phyloP scores from a whole-genome alignment of 2,888 invertebrate genomes.

The Synanthedon andrenaeformis region DNA sequence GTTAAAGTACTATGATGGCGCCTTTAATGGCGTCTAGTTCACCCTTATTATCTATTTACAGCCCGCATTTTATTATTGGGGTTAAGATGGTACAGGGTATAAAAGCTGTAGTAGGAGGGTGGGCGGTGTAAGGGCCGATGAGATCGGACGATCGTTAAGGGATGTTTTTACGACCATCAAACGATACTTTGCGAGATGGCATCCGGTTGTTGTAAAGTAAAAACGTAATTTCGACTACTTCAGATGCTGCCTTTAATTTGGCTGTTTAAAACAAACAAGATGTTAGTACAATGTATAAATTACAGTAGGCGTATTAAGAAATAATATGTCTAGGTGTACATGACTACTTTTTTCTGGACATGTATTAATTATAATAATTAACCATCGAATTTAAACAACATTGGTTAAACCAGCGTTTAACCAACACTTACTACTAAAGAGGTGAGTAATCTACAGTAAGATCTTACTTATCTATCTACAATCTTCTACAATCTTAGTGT shows the following conservation, averaged over 20 bases:
- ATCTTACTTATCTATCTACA: too few relatives aligned
- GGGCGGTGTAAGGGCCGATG: slow-evolving; percentile 41
- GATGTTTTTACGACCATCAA: slow-evolving; percentile 68
- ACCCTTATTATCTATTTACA: slow-evolving; percentile 69
- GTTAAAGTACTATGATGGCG: slow-evolving; percentile 48
- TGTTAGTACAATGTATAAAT: too few relatives aligned
- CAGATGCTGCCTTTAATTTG: slow-evolving; percentile 11
- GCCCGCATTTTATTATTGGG: slow-evolving; percentile 70
- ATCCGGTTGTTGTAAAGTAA: slow-evolving; percentile 54
- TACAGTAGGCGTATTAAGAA: too few relatives aligned
- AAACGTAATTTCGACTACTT: slow-evolving; percentile 32
- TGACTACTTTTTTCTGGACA: too few relatives aligned
- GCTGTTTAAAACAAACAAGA: too few relatives aligned
- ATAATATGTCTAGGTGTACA: too few relatives aligned
- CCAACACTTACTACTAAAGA: too few relatives aligned
- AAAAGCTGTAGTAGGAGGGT: slow-evolving; percentile 31
- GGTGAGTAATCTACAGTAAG: too few relatives aligned
- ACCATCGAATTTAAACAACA: too few relatives aligned
- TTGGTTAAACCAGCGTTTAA: too few relatives aligned
- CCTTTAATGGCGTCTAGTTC: slow-evolving; percentile 60
- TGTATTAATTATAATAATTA: too few relatives aligned
- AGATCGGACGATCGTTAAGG: slow-evolving; percentile 64
- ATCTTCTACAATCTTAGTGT: too few relatives aligned
- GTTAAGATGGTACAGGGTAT: slow-evolving; percentile 55
- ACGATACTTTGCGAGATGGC: slow-evolving; percentile 65